Conservation (phyloP, 2,888 invertebrate species). For the Drepana falcataria region DNA sequence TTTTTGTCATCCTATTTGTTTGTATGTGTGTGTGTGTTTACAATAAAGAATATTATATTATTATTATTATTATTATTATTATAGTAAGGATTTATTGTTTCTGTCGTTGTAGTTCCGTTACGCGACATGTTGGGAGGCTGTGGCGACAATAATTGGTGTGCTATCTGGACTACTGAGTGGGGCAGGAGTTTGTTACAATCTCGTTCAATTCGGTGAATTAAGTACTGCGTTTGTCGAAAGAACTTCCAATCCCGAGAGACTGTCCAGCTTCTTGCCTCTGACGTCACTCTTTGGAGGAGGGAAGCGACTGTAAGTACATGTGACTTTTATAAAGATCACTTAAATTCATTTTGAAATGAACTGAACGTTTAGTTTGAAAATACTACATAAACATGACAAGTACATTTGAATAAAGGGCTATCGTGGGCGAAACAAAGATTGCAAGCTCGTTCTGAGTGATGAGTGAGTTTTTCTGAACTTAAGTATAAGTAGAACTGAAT, state of each 20-base stretch:
- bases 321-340: too few relatives aligned
- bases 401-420: too few relatives aligned
- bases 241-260: conserved; percentile 34
- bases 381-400: too few relatives aligned
- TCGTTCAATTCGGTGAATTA: conserved; percentile 80
- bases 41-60: too few relatives aligned
- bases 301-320: conserved; percentile 43
- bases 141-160: conserved; percentile 45
- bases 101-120: conserved; percentile 47
- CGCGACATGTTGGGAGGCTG: conserved; percentile 43
- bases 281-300: conserved; percentile 53
- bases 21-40: too few relatives aligned
- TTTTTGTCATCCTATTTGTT: too few relatives aligned
- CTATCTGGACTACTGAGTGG: conserved; percentile 52
- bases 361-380: too few relatives aligned
- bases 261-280: conserved; percentile 46
- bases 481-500: too few relatives aligned
- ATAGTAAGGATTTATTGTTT: neutral
- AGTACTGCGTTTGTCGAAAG: conserved; percentile 78
- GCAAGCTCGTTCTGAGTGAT: too few relatives aligned
- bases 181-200: conserved; percentile 69
- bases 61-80: neutral
- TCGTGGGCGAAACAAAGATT: too few relatives aligned
- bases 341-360: too few relatives aligned
- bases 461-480: too few relatives aligned